Base-by-base conservation (phyloP, 23 tunicate species). In the Ciona savignyi region DNA sequence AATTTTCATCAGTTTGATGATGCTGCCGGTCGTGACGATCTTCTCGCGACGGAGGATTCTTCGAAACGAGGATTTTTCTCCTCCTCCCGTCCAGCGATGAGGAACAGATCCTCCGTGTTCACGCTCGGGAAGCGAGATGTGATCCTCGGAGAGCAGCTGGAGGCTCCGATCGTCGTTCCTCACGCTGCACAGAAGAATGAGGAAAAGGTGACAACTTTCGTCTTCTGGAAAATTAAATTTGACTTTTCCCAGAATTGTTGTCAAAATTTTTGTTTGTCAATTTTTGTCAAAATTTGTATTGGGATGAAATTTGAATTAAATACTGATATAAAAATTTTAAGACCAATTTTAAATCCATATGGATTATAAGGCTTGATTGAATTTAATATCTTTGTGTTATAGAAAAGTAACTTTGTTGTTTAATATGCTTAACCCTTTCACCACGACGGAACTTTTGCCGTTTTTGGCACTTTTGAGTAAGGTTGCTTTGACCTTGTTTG, bases 151-250 rank as follows among this genome's bases (percentile, higher is more conserved):
- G 76, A 71, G 23, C 88, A 70, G 2, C 66, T 93, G 30, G 93
- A 93, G 81, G 81, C 93, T 30, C 78, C 98, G 20, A 68, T 86
- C 33, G 86, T 93, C 49, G 98, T 93, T 0, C 98, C 98, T 34
- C 98, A 93, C 74, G 98, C 88, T 3, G 85, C 88, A 15, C 98
- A 86, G 31, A 81, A 81, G 35, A 81, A 64, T 51, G 92, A 93
- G 48, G 56, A 76, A 4, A 84, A 85, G 70, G 91, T 85, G 2
- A 31, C 4, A 15, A 15, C 20, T 49, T 49, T 15, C 20, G 61
- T 15, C 61, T 15, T n/a, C n/a, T n/a, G n/a, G n/a, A n/a, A n/a
- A n/a, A n/a, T 84, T 11, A 49, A 20, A 11, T 49, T 49, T 49
- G 20, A 49, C 15, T 49, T 49, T 49, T 49, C 20, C 15, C 61